Base-by-base conservation (phyloP, 2,888 invertebrate species). In the Agrochola circellaris region DNA sequence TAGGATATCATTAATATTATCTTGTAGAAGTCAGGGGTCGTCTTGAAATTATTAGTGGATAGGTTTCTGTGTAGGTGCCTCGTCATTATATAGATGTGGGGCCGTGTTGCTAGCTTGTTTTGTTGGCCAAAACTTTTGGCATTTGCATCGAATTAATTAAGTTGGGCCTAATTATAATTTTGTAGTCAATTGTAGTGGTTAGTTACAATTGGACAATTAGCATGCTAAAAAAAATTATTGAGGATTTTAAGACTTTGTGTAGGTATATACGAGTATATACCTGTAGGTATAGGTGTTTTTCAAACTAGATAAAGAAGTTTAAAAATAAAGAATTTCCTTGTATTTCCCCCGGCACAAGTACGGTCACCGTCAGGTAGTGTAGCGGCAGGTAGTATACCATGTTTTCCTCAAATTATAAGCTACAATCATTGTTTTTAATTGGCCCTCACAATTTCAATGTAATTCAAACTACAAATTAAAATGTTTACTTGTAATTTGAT, bases 361-460 rank as follows among this genome's bases (percentile, higher is more conserved):
- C 26, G 13, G 66, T 58, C 56, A 62, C 42, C 26, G 38, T 51
- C 45, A 76, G 67, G 67, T 60, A 60, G 11, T 20, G 61, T 34
- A 20, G 38, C 34, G 34, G 3, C 34, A 34, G 34, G 34, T 34
- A 34, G 9, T 5, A 11, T 26, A 17, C 0, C 23, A 54, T 13
- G 23, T 84, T 83, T 83, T 83, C 81, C 83, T 84, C 26, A 77
- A 81, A 30, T 68, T 77, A 60, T 51, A 45, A 38, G 54, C 42
- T 66, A 15, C 62, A 75, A 58, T 68, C 20, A 72, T 51, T 8
- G 64, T 38, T 66, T 62, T 58, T 56, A 75, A 80, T 73, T 70
- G 38, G 9, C 51, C 34, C 45, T 54, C 58, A 45, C 62, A 54
- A 58, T 58, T 69, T 73, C 61, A 56, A 61, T 45, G 65, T 68